Evolutionary conservation across 2,888 invertebrate genomes (phyloP).

Genomic region (Stegana nigrithorax): DNA sequence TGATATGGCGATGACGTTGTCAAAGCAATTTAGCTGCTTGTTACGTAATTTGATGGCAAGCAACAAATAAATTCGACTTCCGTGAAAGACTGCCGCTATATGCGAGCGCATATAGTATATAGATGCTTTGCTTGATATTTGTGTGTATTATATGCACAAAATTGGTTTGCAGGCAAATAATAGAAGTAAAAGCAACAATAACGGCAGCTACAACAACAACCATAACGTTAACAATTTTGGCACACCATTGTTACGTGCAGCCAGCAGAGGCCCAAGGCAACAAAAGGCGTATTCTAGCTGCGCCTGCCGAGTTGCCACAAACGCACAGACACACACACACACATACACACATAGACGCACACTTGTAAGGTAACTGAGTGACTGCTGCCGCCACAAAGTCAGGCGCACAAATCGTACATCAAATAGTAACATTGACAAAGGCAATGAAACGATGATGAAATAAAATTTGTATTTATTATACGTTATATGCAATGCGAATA

Average conservation of each 20-base stretch:
- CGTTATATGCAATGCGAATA: background rate
- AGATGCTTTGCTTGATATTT: background rate
- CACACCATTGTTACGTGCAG: background rate
- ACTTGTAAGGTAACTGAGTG: background rate
- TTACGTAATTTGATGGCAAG: slow-evolving; percentile 21
- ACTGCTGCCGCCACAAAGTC: background rate
- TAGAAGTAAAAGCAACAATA: background rate
- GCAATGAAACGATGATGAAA: slow-evolving; percentile 22
- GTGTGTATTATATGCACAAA: background rate
- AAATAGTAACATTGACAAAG: slow-evolving; percentile 29
- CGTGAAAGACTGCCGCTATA: slow-evolving; percentile 1
- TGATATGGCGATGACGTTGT: background rate
- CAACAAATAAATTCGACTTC: slow-evolving; percentile 23
- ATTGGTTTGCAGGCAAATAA: slow-evolving; percentile 2
- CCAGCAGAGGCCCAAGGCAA: background rate
- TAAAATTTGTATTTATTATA: slow-evolving; percentile 22
- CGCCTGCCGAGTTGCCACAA: background rate
- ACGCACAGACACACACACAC: background rate
- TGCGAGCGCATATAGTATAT: background rate
- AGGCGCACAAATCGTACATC: slow-evolving; percentile 19
- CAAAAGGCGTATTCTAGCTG: no score
- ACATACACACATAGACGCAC: background rate
- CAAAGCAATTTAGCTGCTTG: background rate
- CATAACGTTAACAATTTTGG: background rate
- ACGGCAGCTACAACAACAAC: background rate